A percentile compares a stretch with the other conserved stretches of the same genome.
phyloP scores from a whole-genome alignment of 2,888 invertebrate species.

The Fragum fragum region DNA sequence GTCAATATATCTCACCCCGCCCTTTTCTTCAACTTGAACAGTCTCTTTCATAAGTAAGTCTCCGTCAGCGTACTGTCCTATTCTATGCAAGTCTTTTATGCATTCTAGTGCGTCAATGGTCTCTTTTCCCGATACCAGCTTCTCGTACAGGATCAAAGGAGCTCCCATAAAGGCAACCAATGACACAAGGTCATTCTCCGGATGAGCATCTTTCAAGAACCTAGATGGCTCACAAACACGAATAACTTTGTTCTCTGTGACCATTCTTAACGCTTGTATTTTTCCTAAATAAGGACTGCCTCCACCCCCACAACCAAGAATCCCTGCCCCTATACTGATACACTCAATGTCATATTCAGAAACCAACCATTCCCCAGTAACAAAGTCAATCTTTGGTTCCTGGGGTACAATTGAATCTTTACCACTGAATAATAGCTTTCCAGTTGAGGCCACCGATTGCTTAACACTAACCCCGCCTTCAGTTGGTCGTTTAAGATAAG shows the following conservation, averaged over 20 bases:
- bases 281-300: slow-evolving; percentile 81
- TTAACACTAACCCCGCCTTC: slow-evolving; percentile 35
- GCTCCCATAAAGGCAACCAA: slow-evolving; percentile 80
- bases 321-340: slow-evolving; percentile 83
- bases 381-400: slow-evolving; percentile 61
- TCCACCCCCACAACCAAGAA: slow-evolving; percentile 85
- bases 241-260: slow-evolving; percentile 77
- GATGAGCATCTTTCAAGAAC: slow-evolving; percentile 60
- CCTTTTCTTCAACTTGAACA: slow-evolving; percentile 62
- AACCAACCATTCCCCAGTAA: slow-evolving; percentile 81
- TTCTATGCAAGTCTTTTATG: slow-evolving; percentile 69
- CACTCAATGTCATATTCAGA: slow-evolving; percentile 83
- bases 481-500: slow-evolving; percentile 8
- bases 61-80: slow-evolving; percentile 69
- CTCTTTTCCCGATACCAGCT: slow-evolving; percentile 73
- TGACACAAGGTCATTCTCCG: slow-evolving; percentile 69
- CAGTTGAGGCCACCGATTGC: slow-evolving; percentile 61
- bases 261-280: slow-evolving; percentile 67
- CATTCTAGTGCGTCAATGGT: slow-evolving; percentile 69
- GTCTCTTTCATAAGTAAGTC: slow-evolving; percentile 58
- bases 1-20: slow-evolving; percentile 71
- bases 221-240: slow-evolving; percentile 77
- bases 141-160: slow-evolving; percentile 78
- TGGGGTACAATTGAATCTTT: slow-evolving; percentile 34
- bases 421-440: slow-evolving; percentile 46